Evolutionary conservation across 2,888 invertebrate genomes (phyloP), one percentile per base, ranked within the genome.

Genomic region (Celastrina argiolus): DNA sequence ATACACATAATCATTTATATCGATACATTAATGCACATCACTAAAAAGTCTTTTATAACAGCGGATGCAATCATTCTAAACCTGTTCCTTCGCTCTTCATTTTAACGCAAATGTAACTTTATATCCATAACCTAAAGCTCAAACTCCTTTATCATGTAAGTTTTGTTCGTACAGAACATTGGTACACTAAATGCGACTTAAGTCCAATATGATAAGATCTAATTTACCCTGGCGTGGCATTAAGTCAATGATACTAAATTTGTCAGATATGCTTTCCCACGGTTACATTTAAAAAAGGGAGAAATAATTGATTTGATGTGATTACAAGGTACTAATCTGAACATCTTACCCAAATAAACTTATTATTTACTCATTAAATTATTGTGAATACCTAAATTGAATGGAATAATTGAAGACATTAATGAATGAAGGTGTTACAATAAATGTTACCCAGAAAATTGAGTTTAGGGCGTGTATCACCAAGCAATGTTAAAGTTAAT

Each of bases 31-130:
- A 22, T 0, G 18, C 1, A 1, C 61, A 14, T 34, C 59, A 59
- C 59, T 59, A 59, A 34, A 59, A 51, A 22, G 51, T 34, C 59
- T 39, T 61, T 39, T 39, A 61, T 34, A 14, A 61, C 61, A 66
- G 65, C 65, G 68, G 68, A 68, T 68, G 68, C 64, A 68, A 68
- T 68, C 51, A 65, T 65, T 65, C 59, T 67, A 67, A 64, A 58
- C 64, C 67, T 64, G 45, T 65, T 14, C 26, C 34, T 65, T 18
- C 7, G 34, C n/a, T 7, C 10, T 12, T 10, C 22, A 36, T 1
- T 5, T 2, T 18, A 1, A 31, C 12, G 16, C 34, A 26, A 18
- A 6, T 36, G 3, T n/a, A 39, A 39, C 39, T 14, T 39, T 61
- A 39, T 10, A 12, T 1, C 10, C 8, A 5, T 2, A 8, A 7